Conservation (phyloP, 2,113 vertebrate species). For the Poecilia latipinna region DNA sequence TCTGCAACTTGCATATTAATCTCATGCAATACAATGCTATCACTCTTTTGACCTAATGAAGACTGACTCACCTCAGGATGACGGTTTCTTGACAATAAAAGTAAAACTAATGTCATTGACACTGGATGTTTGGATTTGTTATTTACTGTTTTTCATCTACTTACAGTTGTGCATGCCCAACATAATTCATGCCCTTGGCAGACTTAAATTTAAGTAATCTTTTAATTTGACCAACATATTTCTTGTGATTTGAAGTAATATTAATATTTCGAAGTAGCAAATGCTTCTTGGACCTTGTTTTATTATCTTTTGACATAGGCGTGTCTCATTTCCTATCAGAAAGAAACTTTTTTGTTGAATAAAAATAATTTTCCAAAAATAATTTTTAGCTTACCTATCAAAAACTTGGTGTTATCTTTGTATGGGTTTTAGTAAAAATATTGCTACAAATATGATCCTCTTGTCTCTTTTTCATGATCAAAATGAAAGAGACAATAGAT, state of each 20-base stretch:
- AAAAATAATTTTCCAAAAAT: not conserved
- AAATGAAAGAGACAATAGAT: not conserved
- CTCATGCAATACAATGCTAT: too few species aligned
- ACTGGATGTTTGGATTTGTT: too few species aligned
- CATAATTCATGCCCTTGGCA: not conserved
- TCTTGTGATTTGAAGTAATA: not conserved
- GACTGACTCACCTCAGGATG: too few species aligned
- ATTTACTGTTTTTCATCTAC: not conserved
- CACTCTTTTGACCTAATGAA: too few species aligned
- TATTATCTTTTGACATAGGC: not conserved
- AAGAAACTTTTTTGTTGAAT: not conserved
- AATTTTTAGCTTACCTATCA: not conserved
- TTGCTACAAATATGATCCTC: not conserved
- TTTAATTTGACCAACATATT: not conserved
- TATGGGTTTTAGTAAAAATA: not conserved
- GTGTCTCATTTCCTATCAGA: not conserved
- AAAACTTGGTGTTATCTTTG: not conserved
- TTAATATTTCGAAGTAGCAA: not conserved
- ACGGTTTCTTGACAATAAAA: too few species aligned
- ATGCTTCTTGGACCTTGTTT: not conserved
- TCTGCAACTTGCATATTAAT: too few species aligned
- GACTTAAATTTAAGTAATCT: too few species aligned
- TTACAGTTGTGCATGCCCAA: not conserved
- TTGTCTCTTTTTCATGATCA: too few species aligned
- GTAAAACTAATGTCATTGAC: too few species aligned